A percentile compares a stretch with the other conserved stretches of the same genome.
These are phyloP conservation scores for Ophonus ardosiacus DNA, from an alignment of 2,888 invertebrate genomes.

Conservation along the genomic window DNA sequence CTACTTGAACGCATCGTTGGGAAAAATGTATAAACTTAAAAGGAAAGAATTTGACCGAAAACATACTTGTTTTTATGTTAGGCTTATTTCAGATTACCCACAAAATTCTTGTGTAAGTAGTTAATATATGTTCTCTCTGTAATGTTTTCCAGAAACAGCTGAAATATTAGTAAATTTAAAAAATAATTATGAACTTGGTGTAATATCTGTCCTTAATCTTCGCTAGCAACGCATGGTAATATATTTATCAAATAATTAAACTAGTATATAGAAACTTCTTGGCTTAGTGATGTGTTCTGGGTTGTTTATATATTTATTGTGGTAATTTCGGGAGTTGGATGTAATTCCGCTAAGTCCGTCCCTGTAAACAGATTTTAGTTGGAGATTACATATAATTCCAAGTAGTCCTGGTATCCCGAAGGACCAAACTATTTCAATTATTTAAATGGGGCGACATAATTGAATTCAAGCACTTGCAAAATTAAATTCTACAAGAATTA, in stretches of 20 bases:
- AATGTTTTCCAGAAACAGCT: too few relatives aligned
- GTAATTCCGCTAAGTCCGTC: slow-evolving; percentile 24
- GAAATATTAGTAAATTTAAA: too few relatives aligned
- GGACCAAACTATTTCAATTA: slow-evolving; percentile 62
- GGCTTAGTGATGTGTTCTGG: neutral
- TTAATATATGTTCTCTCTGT: too few relatives aligned
- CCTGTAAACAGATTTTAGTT: slow-evolving; percentile 53
- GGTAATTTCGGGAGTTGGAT: slow-evolving; percentile 18
- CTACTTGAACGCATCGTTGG: too few relatives aligned
- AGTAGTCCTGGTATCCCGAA: slow-evolving; percentile 52
- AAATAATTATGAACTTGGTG: too few relatives aligned
- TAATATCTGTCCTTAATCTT: neutral
- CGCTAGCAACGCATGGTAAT: neutral
- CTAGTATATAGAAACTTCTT: neutral
- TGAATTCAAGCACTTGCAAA: slow-evolving; percentile 49
- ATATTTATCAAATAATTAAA: neutral
- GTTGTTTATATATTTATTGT: slow-evolving; percentile 5
- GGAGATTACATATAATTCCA: slow-evolving; percentile 59
- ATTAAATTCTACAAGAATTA: slow-evolving; percentile 16
- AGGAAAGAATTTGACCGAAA: too few relatives aligned
- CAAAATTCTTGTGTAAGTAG: too few relatives aligned
- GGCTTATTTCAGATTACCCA: too few relatives aligned
- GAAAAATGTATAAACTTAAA: too few relatives aligned
- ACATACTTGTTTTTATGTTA: too few relatives aligned
- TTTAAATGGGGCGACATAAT: slow-evolving; percentile 61